Evolutionary conservation across 1,140 invertebrate species (phyloP), one percentile per base, ranked within the genome.

Genomic region (Dendrolimus kikuchii): DNA sequence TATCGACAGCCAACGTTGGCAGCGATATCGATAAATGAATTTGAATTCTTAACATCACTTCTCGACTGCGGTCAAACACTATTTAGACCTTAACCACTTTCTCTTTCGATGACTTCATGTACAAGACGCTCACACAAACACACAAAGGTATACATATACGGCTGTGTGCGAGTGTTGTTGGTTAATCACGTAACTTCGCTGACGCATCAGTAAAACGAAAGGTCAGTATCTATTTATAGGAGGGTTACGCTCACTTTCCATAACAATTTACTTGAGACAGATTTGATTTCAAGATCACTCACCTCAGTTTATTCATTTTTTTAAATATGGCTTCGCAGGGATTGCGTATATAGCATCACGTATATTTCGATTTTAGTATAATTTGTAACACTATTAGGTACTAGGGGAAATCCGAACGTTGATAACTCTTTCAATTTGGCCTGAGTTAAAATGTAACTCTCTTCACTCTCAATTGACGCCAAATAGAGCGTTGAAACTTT

Each of bases 211-310:
- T 64, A 50, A 57, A 77, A 65, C 71, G 69, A 86, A 84, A 86
- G 79, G 81, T 82, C 80, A 84, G 62, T 62, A 73, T 75, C 71
- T 81, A 81, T 83, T 81, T 70, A 77, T 78, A 79, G 60, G 53
- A 55, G 59, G 66, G 68, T 62, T 69, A 67, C 70, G 68, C 63
- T 81, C 71, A 82, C 81, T 85, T 81, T 81, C 68, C 74, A 80
- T 73, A 78, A 66, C 59, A 71, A 64, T 66, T 60, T 77, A 53
- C 69, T 65, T 51, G 60, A 68, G 63, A 63, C 57, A 57, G 64
- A 60, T 68, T 64, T 48, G 51, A 55, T 71, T 71, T 67, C 58
- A 66, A 76, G 68, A 70, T 69, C 67, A 45, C 71, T 76, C 66
- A 76, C 68, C 71, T 63, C 57, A 60, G 51, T 57, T 61, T 48